Conservation (phyloP, 2,113 vertebrate species). For the Cynocephalus volans region DNA sequence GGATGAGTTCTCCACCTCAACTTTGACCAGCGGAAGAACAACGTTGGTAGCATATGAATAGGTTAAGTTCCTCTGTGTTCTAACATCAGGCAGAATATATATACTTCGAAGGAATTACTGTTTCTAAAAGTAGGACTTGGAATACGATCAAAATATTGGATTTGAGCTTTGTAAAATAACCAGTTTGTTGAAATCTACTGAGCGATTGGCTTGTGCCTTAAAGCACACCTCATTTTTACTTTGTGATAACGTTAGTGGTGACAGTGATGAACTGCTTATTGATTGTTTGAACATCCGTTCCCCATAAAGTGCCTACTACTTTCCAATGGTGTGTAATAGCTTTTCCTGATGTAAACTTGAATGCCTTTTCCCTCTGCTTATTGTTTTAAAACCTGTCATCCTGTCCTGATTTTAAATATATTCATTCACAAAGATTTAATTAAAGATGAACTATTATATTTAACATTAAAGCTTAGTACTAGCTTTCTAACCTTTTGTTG, state of each 20-base stretch:
- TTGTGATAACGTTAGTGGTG: neutral
- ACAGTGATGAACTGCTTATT: neutral
- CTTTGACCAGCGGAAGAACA: neutral
- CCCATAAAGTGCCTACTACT: neutral
- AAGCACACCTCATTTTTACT: neutral
- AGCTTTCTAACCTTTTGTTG: neutral
- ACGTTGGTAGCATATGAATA: neutral
- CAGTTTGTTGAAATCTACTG: neutral
- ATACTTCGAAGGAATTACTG: neutral
- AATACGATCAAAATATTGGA: neutral
- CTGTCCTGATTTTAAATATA: conserved; percentile 30
- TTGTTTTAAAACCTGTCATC: neutral
- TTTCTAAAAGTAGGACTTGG: neutral
- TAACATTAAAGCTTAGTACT: neutral
- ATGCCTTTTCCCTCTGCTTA: neutral
- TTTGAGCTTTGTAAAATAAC: neutral
- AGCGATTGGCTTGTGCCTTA: neutral
- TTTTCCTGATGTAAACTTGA: neutral
- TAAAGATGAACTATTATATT: too few relatives aligned
- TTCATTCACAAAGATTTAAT: too few relatives aligned
- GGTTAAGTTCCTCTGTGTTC: neutral
- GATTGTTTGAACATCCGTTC: neutral
- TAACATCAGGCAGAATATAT: neutral
- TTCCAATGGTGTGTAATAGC: neutral
- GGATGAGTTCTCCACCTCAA: neutral